Evolutionary conservation across 1,140 invertebrate species (phyloP).

Genomic region (Episyrphus balteatus): DNA sequence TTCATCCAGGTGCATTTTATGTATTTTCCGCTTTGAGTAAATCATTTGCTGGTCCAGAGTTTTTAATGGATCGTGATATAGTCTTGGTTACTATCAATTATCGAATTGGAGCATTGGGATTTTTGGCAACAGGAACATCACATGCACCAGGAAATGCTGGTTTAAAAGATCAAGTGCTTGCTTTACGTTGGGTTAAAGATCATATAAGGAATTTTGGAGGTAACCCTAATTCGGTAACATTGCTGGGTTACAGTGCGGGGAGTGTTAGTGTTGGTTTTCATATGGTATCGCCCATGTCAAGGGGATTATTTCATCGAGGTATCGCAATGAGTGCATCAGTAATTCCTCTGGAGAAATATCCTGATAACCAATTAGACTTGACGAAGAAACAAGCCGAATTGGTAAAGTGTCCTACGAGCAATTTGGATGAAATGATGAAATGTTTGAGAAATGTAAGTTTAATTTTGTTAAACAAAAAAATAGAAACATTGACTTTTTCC

Average conservation of each 20-base stretch:
- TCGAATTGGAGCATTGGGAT: slow-evolving; percentile 48
- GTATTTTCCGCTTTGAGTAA: slow-evolving; percentile 39
- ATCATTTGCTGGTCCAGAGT: slow-evolving; percentile 35
- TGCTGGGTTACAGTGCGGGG: slow-evolving; percentile 57
- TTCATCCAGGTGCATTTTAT: slow-evolving; percentile 52
- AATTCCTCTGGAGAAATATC: slow-evolving; percentile 31
- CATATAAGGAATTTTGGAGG: slow-evolving; percentile 61
- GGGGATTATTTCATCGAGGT: slow-evolving; percentile 42
- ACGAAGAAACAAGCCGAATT: slow-evolving; percentile 55
- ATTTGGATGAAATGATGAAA: slow-evolving; percentile 49
- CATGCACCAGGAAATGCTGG: slow-evolving; percentile 58
- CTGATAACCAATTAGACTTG: slow-evolving; percentile 37
- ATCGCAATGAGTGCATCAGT: slow-evolving; percentile 45
- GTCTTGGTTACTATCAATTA: slow-evolving; percentile 53
- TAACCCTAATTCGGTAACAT: slow-evolving; percentile 48
- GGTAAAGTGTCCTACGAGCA: slow-evolving; percentile 51
- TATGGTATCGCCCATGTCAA: slow-evolving; percentile 41
- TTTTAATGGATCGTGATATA: slow-evolving; percentile 44
- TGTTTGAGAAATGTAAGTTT: slow-evolving; percentile 21
- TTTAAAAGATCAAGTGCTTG: slow-evolving; percentile 60
- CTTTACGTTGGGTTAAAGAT: slow-evolving; percentile 60
- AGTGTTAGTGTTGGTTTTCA: slow-evolving; percentile 38
- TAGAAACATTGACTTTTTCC: too few species aligned
- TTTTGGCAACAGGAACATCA: slow-evolving; percentile 49
- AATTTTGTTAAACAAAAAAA: too few species aligned